Evolutionary conservation across 37 sponge, comb jelly and placozoan species (phyloP).

Genomic region (Beroe forskalii): DNA sequence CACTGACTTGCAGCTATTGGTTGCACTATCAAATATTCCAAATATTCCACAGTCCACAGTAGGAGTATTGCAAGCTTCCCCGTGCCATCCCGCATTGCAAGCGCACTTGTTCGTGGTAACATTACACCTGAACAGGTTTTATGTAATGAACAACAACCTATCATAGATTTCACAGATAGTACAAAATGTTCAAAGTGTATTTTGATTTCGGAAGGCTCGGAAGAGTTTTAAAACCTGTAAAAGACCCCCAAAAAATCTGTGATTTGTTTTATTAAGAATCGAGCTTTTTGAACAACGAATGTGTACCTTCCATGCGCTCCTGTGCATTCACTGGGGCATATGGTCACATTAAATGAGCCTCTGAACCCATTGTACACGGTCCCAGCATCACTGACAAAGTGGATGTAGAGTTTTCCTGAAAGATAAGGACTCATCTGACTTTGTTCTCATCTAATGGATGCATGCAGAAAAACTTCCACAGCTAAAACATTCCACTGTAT

Average conservation of each 20-base stretch:
- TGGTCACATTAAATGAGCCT: neutral
- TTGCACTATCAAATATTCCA: neutral
- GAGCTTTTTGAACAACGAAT: too few relatives aligned
- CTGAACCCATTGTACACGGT: neutral
- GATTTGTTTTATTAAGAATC: too few relatives aligned
- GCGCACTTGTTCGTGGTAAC: neutral
- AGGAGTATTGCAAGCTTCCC: neutral
- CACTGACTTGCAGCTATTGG: neutral
- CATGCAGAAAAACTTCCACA: too few relatives aligned
- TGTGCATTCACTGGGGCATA: conserved; percentile 19
- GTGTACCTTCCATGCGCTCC: conserved; percentile 47
- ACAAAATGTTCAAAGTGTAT: too few relatives aligned
- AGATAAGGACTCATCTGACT: too few relatives aligned
- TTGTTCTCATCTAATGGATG: too few relatives aligned
- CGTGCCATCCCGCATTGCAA: conserved; percentile 31
- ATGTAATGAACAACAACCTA: too few relatives aligned
- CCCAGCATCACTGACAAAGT: conserved; percentile 13
- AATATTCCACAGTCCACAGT: conserved; percentile 4
- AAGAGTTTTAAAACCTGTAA: too few relatives aligned
- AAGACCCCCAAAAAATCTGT: too few relatives aligned
- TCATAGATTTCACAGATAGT: too few relatives aligned
- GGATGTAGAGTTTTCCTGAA: conserved; percentile 12
- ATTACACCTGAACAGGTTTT: neutral
- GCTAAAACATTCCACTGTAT: too few relatives aligned
- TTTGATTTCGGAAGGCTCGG: too few relatives aligned